phyloP scores from a whole-genome alignment of 2,888 invertebrate species.

The Chelonus formosanus region DNA sequence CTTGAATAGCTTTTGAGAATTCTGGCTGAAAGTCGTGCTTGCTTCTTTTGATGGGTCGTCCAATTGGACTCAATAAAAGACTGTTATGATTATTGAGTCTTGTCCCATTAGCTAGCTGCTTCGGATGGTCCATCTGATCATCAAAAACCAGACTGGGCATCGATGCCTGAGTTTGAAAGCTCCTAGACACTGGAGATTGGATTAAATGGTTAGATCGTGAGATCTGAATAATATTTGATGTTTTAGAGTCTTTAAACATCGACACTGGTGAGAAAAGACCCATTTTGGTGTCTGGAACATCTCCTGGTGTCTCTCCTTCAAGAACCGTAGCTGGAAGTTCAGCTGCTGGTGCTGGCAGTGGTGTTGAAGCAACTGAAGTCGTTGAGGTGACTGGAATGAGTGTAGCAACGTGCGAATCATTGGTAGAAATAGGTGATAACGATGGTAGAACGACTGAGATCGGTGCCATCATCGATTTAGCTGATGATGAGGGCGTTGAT shows the following conservation, averaged over 20 bases:
- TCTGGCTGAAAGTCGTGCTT: slow-evolving; percentile 56
- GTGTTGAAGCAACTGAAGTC: slow-evolving; percentile 46
- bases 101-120: slow-evolving; percentile 54
- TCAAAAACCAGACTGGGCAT: slow-evolving; percentile 54
- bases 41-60: slow-evolving; percentile 45
- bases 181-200: slow-evolving; percentile 50
- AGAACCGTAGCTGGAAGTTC: slow-evolving; percentile 38
- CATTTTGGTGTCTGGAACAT: slow-evolving; percentile 49
- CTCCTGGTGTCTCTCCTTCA: slow-evolving; percentile 54
- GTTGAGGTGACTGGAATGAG: slow-evolving; percentile 46
- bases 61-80: slow-evolving; percentile 43
- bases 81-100: slow-evolving; percentile 49
- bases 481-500: slow-evolving; percentile 44
- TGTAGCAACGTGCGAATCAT: slow-evolving; percentile 46
- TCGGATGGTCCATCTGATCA: slow-evolving; percentile 49
- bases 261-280: slow-evolving; percentile 54
- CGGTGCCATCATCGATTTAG: slow-evolving; percentile 51
- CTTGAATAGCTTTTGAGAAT: slow-evolving; percentile 55
- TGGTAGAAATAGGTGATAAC: slow-evolving; percentile 50
- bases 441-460: slow-evolving; percentile 59
- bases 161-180: slow-evolving; percentile 49
- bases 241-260: slow-evolving; percentile 51
- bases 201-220: slow-evolving; percentile 48
- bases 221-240: slow-evolving; percentile 55
- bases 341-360: slow-evolving; percentile 48